A percentile compares a stretch with the other conserved stretches of the same genome.
Evolutionary conservation across 2,113 vertebrate species (phyloP).

Genomic region (Dinomys branickii): DNA sequence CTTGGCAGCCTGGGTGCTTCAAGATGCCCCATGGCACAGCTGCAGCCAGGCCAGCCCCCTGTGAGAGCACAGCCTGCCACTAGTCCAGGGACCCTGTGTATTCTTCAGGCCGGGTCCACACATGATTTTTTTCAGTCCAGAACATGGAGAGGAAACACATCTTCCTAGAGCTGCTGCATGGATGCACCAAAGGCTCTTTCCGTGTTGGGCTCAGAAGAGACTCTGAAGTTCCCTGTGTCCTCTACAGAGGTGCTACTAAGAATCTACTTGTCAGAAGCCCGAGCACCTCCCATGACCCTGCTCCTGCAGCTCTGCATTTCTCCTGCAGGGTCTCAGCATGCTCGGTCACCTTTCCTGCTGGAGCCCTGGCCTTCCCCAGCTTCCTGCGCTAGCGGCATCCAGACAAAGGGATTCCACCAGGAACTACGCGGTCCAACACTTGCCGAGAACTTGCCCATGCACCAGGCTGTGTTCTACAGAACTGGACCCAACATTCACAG

Average conservation of each 20-base stretch:
- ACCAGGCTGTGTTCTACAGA: not conserved
- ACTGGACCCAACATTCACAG: not conserved
- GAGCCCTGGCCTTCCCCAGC: not conserved
- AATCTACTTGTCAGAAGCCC: not conserved
- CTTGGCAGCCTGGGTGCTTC: not conserved
- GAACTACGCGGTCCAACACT: too few relatives aligned
- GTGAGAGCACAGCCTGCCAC: not conserved
- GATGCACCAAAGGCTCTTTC: not conserved
- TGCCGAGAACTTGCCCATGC: not conserved
- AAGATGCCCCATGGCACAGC: not conserved
- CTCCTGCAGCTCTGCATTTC: not conserved
- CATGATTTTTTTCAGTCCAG: not conserved
- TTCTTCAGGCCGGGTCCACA: not conserved
- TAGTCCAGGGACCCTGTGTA: not conserved
- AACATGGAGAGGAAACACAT: not conserved
- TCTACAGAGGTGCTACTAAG: too few relatives aligned
- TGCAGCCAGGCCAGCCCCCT: not conserved
- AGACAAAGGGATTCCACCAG: not conserved
- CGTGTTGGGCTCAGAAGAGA: fast-evolving
- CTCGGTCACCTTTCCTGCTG: not conserved
- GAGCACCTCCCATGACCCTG: too few relatives aligned
- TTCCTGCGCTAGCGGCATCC: not conserved
- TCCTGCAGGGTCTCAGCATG: not conserved
- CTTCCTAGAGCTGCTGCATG: fast-evolving
- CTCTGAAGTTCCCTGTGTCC: fast-evolving